Evolutionary conservation across 53 echinoderm and acorn worm species (phyloP).

Genomic region (Apostichopus leukothele): DNA sequence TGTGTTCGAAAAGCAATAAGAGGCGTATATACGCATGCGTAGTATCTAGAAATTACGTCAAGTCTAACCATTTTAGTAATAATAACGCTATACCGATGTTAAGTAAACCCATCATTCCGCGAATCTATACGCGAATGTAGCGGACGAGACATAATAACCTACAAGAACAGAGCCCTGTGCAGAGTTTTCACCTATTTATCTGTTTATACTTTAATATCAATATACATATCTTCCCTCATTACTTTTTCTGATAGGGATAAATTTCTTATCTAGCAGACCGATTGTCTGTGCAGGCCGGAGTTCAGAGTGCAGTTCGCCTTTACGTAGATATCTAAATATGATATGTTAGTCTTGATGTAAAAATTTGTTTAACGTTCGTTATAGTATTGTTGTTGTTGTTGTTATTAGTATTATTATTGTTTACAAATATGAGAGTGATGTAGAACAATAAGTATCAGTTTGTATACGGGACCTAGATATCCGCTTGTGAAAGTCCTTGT

Average conservation of each 20-base stretch:
- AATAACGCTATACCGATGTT: neutral
- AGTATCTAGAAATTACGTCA: neutral
- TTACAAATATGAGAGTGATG: too few relatives aligned
- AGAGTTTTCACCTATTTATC: too few relatives aligned
- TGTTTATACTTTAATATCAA: too few relatives aligned
- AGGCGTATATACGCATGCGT: neutral
- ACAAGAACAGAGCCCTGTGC: too few relatives aligned
- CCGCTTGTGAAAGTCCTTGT: too few relatives aligned
- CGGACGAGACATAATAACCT: too few relatives aligned
- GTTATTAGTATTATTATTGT: too few relatives aligned
- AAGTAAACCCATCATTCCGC: neutral
- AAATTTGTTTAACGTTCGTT: neutral
- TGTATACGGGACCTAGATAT: too few relatives aligned
- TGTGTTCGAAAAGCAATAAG: neutral
- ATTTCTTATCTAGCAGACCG: slow-evolving; percentile 9
- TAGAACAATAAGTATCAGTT: too few relatives aligned
- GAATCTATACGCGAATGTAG: too few relatives aligned
- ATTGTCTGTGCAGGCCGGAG: slow-evolving; percentile 38
- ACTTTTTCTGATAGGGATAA: neutral
- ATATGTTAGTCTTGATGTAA: slow-evolving; percentile 3
- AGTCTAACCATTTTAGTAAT: neutral
- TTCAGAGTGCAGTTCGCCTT: slow-evolving; percentile 32
- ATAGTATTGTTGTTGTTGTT: too few relatives aligned
- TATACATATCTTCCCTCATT: neutral
- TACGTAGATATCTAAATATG: slow-evolving; percentile 22